Evolutionary conservation across 2,113 vertebrate species (phyloP).

Genomic region (Euleptes europaea): DNA sequence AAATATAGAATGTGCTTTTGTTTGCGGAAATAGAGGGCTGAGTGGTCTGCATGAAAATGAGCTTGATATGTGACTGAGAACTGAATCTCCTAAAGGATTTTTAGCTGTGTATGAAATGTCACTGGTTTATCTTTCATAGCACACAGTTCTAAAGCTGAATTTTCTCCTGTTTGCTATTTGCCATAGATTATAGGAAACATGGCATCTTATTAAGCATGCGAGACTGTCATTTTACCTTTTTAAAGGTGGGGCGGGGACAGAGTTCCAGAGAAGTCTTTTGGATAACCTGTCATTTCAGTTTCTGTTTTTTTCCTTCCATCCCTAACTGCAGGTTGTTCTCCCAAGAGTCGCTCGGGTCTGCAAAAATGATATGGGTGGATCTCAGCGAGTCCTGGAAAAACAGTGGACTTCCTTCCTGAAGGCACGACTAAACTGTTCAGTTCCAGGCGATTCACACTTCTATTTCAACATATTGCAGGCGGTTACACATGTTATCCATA

Average conservation of each 20-base stretch:
- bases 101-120: slow-evolving; percentile 74
- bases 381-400: slow-evolving; percentile 96
- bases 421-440: slow-evolving; percentile 95
- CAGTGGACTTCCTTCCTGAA: slow-evolving; percentile 99
- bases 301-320: slow-evolving; percentile 26
- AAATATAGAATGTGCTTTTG: slow-evolving; percentile 77
- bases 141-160: slow-evolving; percentile 63
- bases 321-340: slow-evolving; percentile 87
- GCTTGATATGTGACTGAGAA: slow-evolving; percentile 73
- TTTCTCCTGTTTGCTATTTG: slow-evolving; percentile 56
- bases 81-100: slow-evolving; percentile 78
- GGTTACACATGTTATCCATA: slow-evolving; percentile 91
- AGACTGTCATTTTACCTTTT: slow-evolving; percentile 46
- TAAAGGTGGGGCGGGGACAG: background rate
- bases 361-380: slow-evolving; percentile 96
- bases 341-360: slow-evolving; percentile 95
- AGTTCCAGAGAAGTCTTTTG: slow-evolving; percentile 22
- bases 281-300: slow-evolving; percentile 34
- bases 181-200: slow-evolving; percentile 68
- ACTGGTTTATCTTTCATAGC: slow-evolving; percentile 76
- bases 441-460: slow-evolving; percentile 97
- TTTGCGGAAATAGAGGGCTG: slow-evolving; percentile 76
- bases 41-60: slow-evolving; percentile 80
- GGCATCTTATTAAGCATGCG: slow-evolving; percentile 63
- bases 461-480: slow-evolving; percentile 99